Evolutionary conservation across 2,113 vertebrate genomes (phyloP).

Genomic region (Phrynosoma blainvillii): DNA sequence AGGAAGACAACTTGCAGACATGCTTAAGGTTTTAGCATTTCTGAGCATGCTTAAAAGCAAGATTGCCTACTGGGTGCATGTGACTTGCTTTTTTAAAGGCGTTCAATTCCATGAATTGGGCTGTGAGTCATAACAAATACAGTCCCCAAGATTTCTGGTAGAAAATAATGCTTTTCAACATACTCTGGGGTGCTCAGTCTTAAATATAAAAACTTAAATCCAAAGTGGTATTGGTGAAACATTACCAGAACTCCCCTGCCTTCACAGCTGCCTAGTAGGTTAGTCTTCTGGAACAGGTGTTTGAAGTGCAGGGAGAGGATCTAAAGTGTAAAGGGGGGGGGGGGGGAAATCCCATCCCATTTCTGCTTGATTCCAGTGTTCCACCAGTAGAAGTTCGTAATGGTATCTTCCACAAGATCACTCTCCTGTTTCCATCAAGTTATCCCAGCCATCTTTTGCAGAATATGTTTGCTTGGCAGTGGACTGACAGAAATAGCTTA

Average conservation of each 20-base stretch:
- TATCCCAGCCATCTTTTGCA: not conserved
- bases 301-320: not conserved
- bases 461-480: not conserved
- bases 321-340: too few species aligned
- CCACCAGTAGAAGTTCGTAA: not conserved
- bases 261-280: too few species aligned
- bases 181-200: not conserved
- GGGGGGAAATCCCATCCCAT: too few species aligned
- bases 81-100: not conserved
- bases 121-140: not conserved
- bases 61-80: not conserved
- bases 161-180: not conserved
- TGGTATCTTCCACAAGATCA: not conserved
- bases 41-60: not conserved
- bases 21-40: not conserved
- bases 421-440: not conserved
- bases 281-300: not conserved
- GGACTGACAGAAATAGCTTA: not conserved
- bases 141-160: not conserved
- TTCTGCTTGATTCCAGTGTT: not conserved
- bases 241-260: not conserved
- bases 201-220: not conserved
- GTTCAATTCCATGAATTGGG: not conserved
- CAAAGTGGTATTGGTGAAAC: not conserved
- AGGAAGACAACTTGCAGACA: not conserved